phyloP scores from a whole-genome alignment of 2,888 invertebrate genomes.

The Itoplectis maculator region DNA sequence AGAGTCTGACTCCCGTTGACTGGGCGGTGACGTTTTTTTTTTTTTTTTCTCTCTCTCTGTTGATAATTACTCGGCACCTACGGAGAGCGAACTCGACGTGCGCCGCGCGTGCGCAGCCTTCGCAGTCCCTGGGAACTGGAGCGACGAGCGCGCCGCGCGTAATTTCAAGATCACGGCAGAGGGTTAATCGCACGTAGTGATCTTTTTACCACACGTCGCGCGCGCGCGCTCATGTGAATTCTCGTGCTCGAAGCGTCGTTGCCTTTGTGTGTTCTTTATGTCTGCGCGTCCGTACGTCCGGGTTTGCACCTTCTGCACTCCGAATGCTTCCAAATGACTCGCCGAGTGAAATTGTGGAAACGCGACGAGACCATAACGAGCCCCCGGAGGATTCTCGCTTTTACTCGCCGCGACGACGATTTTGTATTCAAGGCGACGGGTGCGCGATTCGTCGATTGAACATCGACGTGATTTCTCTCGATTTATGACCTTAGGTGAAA shows the following conservation, averaged over 20 bases:
- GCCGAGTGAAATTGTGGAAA: conserved; percentile 51
- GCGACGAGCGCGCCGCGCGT: conserved; percentile 63
- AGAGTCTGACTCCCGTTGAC: conserved; percentile 24
- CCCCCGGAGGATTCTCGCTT: no score
- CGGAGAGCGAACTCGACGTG: conserved; percentile 41
- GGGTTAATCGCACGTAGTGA: conserved; percentile 66
- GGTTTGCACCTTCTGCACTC: conserved; percentile 21
- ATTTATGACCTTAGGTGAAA: no score
- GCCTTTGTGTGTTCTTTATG: neutral
- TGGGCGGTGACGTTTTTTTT: conserved; percentile 31
- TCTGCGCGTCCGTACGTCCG: conserved; percentile 11
- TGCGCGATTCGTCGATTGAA: neutral
- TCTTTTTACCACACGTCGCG: conserved; percentile 17
- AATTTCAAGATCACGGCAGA: conserved; percentile 79
- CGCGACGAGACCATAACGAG: neutral
- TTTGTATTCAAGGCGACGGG: no score
- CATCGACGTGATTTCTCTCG: neutral
- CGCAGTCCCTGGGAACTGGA: conserved; percentile 75
- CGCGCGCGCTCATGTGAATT: neutral
- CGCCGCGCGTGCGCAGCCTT: conserved; percentile 38
- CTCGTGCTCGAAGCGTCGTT: conserved; percentile 29
- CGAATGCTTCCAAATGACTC: conserved; percentile 26
- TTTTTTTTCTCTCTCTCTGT: conserved; percentile 1
- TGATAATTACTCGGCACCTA: conserved; percentile 45
- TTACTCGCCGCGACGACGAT: no score